Conservation (phyloP, 2,797 vertebrate species). For the Choloepus didactylus region DNA sequence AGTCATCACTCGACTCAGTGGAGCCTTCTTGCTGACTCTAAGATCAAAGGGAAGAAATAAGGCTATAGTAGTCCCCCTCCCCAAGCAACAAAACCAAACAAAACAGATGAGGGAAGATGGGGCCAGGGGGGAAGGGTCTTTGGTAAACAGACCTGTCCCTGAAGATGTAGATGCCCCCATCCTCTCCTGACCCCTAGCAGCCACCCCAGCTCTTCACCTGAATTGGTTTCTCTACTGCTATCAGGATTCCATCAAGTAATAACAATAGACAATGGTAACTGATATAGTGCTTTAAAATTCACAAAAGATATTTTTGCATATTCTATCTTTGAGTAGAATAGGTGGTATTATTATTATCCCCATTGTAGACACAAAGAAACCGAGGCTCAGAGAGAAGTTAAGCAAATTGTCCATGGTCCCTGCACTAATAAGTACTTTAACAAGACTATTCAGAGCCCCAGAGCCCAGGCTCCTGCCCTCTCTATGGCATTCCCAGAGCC, state of each 20-base stretch:
- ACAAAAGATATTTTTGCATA: not conserved
- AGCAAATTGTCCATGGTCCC: not conserved
- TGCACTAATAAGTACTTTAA: not conserved
- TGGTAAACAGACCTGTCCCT: not conserved
- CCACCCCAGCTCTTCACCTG: not conserved
- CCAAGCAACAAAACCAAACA: not conserved
- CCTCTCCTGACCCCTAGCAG: not conserved
- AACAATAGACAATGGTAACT: not conserved
- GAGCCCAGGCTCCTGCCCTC: not conserved
- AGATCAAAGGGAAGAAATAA: not conserved
- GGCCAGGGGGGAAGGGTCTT: not conserved
- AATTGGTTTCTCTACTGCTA: not conserved
- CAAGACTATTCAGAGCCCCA: not conserved
- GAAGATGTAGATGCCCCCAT: not conserved
- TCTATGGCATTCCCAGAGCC: not conserved
- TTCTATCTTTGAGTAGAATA: not conserved
- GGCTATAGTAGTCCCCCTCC: not conserved
- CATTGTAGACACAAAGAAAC: not conserved
- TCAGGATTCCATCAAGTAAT: not conserved
- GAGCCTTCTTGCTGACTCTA: not conserved
- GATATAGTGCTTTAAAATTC: not conserved
- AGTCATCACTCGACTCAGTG: not conserved
- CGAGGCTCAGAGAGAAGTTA: not conserved
- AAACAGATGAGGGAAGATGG: not conserved
- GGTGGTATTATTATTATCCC: not conserved